A percentile compares a stretch with the other conserved stretches of the same genome.
Evolutionary conservation across 2,113 vertebrate genomes (phyloP).

Genomic region (Neoarius graeffei): DNA sequence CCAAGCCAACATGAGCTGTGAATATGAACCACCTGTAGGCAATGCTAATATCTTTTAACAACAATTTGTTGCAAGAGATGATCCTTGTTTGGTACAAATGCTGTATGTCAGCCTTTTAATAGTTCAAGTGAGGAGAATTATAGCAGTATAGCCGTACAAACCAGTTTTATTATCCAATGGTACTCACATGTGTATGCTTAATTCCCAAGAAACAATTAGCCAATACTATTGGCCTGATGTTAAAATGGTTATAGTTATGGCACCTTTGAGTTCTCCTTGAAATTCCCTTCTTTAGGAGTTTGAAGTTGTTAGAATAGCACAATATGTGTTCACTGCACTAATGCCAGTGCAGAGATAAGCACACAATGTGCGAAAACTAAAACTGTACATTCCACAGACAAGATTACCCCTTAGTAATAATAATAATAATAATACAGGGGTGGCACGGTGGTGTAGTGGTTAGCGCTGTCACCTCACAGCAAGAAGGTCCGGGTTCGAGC

Average conservation of each 20-base stretch:
- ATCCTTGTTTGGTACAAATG: slow-evolving; percentile 42
- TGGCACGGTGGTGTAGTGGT: no score
- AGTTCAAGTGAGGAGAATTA: not conserved
- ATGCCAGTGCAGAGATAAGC: not conserved
- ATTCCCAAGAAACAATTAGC: not conserved
- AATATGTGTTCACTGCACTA: not conserved
- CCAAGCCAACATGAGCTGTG: slow-evolving; percentile 34
- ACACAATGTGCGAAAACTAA: not conserved
- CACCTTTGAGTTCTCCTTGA: not conserved
- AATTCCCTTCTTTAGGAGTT: not conserved
- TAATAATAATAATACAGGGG: not conserved
- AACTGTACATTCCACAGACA: not conserved
- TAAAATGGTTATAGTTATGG: not conserved
- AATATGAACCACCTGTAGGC: slow-evolving; percentile 35
- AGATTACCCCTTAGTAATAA: not conserved
- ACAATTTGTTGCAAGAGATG: slow-evolving; percentile 29
- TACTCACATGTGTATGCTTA: not conserved
- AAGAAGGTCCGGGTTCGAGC: no score
- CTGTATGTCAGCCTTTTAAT: slow-evolving; percentile 38
- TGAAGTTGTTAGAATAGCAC: not conserved
- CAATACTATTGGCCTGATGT: not conserved
- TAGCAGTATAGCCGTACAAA: not conserved
- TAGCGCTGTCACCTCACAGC: no score
- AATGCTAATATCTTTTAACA: slow-evolving; percentile 36
- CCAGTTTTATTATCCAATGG: not conserved